phyloP scores from a whole-genome alignment of 2,888 invertebrate species.

The Gymnoscelis rufifasciata region DNA sequence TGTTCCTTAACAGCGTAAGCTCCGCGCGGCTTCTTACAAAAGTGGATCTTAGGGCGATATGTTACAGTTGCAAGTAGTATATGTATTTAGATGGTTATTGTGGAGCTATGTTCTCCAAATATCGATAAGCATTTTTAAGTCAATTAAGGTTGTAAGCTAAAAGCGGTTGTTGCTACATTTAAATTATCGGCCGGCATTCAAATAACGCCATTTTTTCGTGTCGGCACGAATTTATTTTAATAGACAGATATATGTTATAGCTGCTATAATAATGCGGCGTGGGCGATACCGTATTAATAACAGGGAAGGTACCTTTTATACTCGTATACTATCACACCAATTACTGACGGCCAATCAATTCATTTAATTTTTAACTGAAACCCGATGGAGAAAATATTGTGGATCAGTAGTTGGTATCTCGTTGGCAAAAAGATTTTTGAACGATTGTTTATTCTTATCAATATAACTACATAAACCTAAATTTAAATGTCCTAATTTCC shows the following conservation, averaged over 20 bases:
- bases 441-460: too few species aligned
- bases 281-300: slow-evolving; percentile 43
- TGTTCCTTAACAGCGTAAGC: slow-evolving; percentile 54
- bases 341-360: slow-evolving; percentile 5
- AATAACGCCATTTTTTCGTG: slow-evolving; percentile 78
- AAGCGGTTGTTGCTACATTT: slow-evolving; percentile 80
- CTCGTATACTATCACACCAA: slow-evolving; percentile 14
- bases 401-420: too few species aligned
- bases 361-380: neutral
- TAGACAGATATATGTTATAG: slow-evolving; percentile 65
- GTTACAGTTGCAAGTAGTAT: slow-evolving; percentile 42
- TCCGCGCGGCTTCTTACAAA: slow-evolving; percentile 28
- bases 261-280: slow-evolving; percentile 59
- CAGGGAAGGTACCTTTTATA: slow-evolving; percentile 11
- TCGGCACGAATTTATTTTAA: slow-evolving; percentile 77
- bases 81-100: slow-evolving; percentile 28
- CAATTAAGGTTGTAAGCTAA: slow-evolving; percentile 80
- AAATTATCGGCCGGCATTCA: slow-evolving; percentile 79
- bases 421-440: too few species aligned
- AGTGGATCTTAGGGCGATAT: slow-evolving; percentile 33
- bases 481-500: too few species aligned
- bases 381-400: too few species aligned
- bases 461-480: too few species aligned
- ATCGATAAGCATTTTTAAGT: slow-evolving; percentile 80
- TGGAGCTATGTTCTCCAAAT: slow-evolving; percentile 41